Conservation (phyloP, 2,888 invertebrate genomes). For the Leptopilina myrica region DNA sequence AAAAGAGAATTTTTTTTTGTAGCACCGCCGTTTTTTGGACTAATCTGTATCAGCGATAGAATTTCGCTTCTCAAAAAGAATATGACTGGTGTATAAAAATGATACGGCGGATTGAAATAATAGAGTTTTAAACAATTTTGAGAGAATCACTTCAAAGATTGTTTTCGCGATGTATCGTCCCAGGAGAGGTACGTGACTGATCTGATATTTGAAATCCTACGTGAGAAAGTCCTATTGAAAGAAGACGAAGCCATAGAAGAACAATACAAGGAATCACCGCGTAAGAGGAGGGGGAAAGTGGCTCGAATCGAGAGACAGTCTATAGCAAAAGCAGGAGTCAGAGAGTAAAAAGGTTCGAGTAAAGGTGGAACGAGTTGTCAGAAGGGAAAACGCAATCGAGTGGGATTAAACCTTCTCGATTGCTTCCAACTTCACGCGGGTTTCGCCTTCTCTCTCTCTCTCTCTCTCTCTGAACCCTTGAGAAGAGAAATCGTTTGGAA, state of each 20-base stretch:
- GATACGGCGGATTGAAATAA: neutral
- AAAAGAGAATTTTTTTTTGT: too few species aligned
- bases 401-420: constrained; percentile 75
- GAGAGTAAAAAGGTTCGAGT: constrained; percentile 48
- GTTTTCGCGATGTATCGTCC: constrained; percentile 8
- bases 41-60: too few species aligned
- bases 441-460: constrained; percentile 58
- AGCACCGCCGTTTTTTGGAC: too few species aligned
- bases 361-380: constrained; percentile 60
- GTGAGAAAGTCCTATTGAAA: constrained; percentile 46
- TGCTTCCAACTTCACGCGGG: constrained; percentile 74
- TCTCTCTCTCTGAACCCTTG: too few species aligned
- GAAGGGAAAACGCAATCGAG: constrained; percentile 72
- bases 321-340: too few species aligned
- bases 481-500: neutral
- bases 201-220: constrained; percentile 34
- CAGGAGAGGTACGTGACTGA: constrained; percentile 4
- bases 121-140: constrained; percentile 6
- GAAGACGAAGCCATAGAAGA: constrained; percentile 59
- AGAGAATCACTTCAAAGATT: neutral
- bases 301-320: constrained; percentile 56
- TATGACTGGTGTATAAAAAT: neutral
- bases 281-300: constrained; percentile 56
- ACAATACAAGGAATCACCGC: constrained; percentile 60
- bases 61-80: too few species aligned